phyloP scores from a whole-genome alignment of 2,888 invertebrate genomes.

The Elysia crispata region DNA sequence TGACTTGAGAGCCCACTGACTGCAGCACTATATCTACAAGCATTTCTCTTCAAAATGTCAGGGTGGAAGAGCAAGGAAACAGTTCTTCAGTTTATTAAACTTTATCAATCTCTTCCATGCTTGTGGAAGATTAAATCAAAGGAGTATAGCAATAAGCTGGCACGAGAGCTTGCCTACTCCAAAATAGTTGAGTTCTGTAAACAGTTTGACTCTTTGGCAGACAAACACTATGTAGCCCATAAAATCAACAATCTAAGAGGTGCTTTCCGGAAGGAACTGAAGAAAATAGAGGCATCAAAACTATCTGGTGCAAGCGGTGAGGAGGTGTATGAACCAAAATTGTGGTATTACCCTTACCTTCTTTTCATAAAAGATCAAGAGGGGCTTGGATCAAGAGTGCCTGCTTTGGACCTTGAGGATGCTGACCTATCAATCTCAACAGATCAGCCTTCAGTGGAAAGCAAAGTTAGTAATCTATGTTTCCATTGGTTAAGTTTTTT shows the following conservation, averaged over 20 bases:
- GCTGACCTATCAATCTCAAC: neutral
- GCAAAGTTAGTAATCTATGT: neutral
- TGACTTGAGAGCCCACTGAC: too few species aligned
- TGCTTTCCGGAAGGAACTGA: neutral
- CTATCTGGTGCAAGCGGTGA: neutral
- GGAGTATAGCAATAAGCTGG: neutral
- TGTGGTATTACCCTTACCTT: neutral
- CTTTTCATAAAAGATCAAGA: neutral
- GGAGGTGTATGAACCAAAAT: neutral
- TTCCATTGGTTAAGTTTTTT: too few species aligned
- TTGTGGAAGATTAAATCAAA: constrained; percentile 2
- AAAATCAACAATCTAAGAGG: neutral
- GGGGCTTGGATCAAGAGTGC: neutral
- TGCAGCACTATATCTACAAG: too few species aligned
- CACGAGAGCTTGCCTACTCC: neutral
- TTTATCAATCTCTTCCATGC: neutral
- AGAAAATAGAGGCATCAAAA: neutral
- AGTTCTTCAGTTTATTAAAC: neutral
- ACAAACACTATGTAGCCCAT: neutral
- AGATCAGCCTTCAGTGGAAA: neutral
- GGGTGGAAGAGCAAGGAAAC: neutral
- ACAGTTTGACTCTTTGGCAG: neutral
- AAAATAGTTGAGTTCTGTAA: neutral
- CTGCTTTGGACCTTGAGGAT: neutral
- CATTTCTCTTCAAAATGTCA: neutral